phyloP scores from a whole-genome alignment of 2,888 invertebrate genomes.

The Amphipyra berbera region DNA sequence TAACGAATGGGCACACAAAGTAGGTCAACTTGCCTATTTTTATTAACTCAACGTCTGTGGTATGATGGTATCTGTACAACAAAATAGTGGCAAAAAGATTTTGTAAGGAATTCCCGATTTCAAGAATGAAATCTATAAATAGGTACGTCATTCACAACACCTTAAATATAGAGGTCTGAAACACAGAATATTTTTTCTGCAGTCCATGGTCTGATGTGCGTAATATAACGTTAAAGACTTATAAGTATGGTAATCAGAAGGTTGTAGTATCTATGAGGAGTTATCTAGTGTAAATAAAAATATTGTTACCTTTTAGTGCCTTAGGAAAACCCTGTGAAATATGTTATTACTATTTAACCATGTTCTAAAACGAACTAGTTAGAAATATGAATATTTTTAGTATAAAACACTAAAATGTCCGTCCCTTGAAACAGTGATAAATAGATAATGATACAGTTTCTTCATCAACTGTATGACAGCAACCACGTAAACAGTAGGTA shows the following conservation, averaged over 20 bases:
- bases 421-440: conserved; percentile 62
- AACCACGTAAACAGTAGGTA: conserved; percentile 47
- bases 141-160: background rate
- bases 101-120: background rate
- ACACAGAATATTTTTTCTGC: no score
- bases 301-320: conserved; percentile 72
- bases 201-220: background rate
- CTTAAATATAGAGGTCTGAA: background rate
- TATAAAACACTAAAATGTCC: conserved; percentile 48
- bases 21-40: no score
- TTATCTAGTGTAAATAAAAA: conserved; percentile 59
- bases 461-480: conserved; percentile 51
- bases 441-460: conserved; percentile 36
- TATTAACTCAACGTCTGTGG: no score
- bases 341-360: conserved; percentile 52
- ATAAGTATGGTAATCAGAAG: no score
- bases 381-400: conserved; percentile 39
- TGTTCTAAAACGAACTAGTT: conserved; percentile 38
- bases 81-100: background rate
- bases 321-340: conserved; percentile 62
- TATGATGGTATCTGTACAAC: no score
- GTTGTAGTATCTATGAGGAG: no score
- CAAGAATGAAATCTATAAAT: background rate
- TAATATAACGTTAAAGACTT: no score
- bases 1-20: no score